Evolutionary conservation across 2,888 invertebrate genomes (phyloP), one percentile per base, ranked within the genome.

Genomic region (Sinodicranocentrus sp.): DNA sequence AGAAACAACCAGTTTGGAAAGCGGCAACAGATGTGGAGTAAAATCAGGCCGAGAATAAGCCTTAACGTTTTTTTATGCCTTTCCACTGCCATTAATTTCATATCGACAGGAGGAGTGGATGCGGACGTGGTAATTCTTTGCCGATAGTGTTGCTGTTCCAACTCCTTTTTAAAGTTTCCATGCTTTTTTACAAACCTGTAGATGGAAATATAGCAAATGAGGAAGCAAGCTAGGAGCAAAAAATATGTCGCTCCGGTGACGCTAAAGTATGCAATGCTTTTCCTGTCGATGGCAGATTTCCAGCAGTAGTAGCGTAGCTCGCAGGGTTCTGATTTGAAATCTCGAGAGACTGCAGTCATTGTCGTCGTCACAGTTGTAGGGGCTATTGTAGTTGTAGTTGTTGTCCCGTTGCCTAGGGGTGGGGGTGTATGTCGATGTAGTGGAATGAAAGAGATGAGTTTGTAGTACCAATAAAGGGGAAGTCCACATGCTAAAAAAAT

Each of bases 1-100:
- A 92, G 90, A 87, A 92, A 93, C 19, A 92, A 90, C 92, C 92
- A 93, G 26, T 91, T 91, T 0, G 93, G 93, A 68, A 92, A 87
- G 6, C 93, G 91, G 83, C 93, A 92, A 1, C 91, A 86, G 0
- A 92, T 90, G 87, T 93, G 93, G 8, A 92, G 90, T 0, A 92
- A 87, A 90, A 93, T 93, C 79, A 93, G 89, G 2, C 92, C 89
- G 19, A 93, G 89, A 48, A 94, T 92, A 10, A 93, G 91, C 84
- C 91, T 91, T 77, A 93, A 92, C 80, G 93, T 93, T 70, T 93
- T 91, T 1, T 57, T 61, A 48, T 87, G 86, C 39, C 85, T 21
- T 1, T 68, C 44, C n/a, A 43, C 82, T 1, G 80, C 48, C 0
- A 19, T 61, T 1, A 44, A 19, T 0, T 68, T 82, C 10, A 10